Evolutionary conservation across 2,888 invertebrate genomes (phyloP), one percentile per base, ranked within the genome.

Genomic region (Apocheima hispidaria): DNA sequence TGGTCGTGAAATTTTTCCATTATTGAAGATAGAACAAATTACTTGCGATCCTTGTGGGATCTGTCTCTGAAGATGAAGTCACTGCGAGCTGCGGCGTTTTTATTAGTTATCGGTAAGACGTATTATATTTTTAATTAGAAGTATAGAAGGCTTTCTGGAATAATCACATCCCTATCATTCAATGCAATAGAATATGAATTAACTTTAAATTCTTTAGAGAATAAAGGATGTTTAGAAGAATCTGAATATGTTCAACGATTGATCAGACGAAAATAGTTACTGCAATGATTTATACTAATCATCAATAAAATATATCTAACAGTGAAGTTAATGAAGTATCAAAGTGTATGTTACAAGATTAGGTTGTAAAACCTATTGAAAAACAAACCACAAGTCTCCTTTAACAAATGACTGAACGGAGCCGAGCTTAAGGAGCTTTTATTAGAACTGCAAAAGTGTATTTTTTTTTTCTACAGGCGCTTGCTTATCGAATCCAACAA

Each of bases 31-130:
- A 60, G 56, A 70, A 71, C 69, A 67, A 69, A 66, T 70, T 70
- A 59, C 23, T 53, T 48, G 59, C 72, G 78, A 75, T 82, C 83
- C 78, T 81, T 82, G 69, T 69, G 49, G 77, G 81, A 71, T 78
- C 79, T 73, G 52, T 53, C 59, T 30, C 60, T 65, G 62, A 80
- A 70, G 68, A 86, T 84, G 84, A 73, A 79, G 36, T 21, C 33
- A 35, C 30, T 62, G 72, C 77, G 65, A 35, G 57, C 70, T 60
- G 54, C 61, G 30, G 57, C 74, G 28, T 63, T 82, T 49, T 61
- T 79, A 53, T 64, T 71, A 20, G 21, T 81, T 51, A 68, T 82
- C 66, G 78, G 86, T 86, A 77, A 84, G 83, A 33, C 52, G 51
- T 48, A 33, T 46, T 26, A 36, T 36, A 26, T 21, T n/a, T 52